Base-by-base conservation (phyloP, 2,888 invertebrate species). In the Pemphredon lugubris region DNA sequence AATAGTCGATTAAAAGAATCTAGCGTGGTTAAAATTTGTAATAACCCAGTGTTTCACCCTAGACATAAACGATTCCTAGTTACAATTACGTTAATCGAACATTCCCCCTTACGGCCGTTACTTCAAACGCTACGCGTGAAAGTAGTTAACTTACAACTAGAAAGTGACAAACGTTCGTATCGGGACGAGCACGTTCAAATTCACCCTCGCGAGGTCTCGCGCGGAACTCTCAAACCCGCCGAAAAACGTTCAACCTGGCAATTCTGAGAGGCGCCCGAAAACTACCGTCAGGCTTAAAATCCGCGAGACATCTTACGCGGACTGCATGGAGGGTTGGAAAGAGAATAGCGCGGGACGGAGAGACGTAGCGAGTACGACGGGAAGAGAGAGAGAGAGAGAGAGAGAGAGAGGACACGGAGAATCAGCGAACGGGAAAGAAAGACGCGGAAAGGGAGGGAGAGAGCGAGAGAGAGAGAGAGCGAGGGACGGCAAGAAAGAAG, bases 221-320 rank as follows among this genome's bases (percentile, higher is more conserved):
- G 50, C 7, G 11, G 30, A 54, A 30, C 30, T 37, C 40, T 53
- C 40, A 26, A 42, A 40, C 39, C 30, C 13, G 34, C 5, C 26
- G 16, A 30, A 47, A 57, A 64, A 37, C 55, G 50, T 26, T 57
- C 34, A n/a, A 21, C 23, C 39, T 21, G 20, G 18, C 55, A 42
- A 40, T 59, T 42, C 26, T n/a, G 14, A 39, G 51, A 61, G 55
- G 51, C 40, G 18, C 21, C 47, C 74, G 68, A 65, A 77, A 76
- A 73, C 55, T 66, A 58, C 37, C 59, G 59, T 30, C 14, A 73
- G 47, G 37, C 55, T 66, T 66, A 63, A 63, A 57, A 71, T 57
- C 53, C 51, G 45, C 21, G 50, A 54, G 65, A 42, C 60, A 21
- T 58, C 53, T 65, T 50, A 26, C 16, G 54, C 42, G 50, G 48